Evolutionary conservation across 2,888 invertebrate species (phyloP).

Genomic region (Petrolisthes cinctipes): DNA sequence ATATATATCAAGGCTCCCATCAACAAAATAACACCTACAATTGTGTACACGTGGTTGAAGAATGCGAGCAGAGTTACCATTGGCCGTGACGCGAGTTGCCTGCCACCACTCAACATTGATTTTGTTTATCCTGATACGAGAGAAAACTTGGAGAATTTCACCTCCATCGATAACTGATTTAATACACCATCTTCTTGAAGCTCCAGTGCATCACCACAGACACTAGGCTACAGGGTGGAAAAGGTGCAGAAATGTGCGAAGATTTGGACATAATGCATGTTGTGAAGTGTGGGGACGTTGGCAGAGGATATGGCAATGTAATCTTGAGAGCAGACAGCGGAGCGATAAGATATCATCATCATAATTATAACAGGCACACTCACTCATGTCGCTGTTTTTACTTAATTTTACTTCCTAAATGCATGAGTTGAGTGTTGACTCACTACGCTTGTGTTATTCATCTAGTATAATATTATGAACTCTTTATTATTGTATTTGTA

Average conservation of each 20-base stretch:
- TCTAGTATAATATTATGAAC: too few relatives aligned
- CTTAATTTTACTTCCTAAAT: too few relatives aligned
- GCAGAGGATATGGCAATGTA: background rate
- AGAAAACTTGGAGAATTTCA: slow-evolving; percentile 17
- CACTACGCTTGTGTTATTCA: too few relatives aligned
- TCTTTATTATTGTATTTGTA: too few relatives aligned
- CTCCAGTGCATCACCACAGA: background rate
- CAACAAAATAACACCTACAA: too few relatives aligned
- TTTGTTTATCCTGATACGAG: slow-evolving; percentile 26
- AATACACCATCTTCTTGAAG: background rate
- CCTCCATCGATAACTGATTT: slow-evolving; percentile 2
- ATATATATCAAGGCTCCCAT: too few relatives aligned
- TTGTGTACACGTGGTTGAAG: too few relatives aligned
- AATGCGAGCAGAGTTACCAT: slow-evolving; percentile 19
- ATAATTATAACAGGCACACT: too few relatives aligned
- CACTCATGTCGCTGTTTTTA: too few relatives aligned
- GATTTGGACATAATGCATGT: background rate
- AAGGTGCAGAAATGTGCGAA: background rate
- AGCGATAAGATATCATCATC: too few relatives aligned
- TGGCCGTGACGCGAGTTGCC: slow-evolving; percentile 12
- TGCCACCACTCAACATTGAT: slow-evolving; percentile 26
- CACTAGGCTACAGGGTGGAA: background rate
- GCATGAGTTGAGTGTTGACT: too few relatives aligned
- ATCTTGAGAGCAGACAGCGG: too few relatives aligned
- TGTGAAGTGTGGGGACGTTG: background rate